A percentile compares a stretch with the other conserved stretches of the same genome.
phyloP scores from a whole-genome alignment of 2,797 vertebrate species.

The Silurus aristotelis region DNA sequence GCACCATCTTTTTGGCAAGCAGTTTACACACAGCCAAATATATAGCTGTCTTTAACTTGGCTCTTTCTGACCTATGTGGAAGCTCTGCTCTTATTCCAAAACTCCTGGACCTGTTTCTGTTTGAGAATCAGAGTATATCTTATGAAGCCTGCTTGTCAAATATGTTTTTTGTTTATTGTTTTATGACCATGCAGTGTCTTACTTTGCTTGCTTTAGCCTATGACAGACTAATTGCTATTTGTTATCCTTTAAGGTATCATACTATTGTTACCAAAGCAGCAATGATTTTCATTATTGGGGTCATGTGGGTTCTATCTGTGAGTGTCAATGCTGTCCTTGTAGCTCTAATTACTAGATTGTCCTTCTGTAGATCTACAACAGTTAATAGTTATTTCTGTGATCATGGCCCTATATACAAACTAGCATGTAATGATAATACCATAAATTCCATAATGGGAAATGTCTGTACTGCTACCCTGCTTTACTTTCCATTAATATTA shows the following conservation, averaged over 20 bases:
- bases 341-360: constrained; percentile 56
- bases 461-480: constrained; percentile 9
- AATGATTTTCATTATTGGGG: constrained; percentile 25
- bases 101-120: constrained; percentile 42
- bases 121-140: constrained; percentile 35
- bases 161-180: constrained; percentile 51
- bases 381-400: constrained; percentile 65
- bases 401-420: constrained; percentile 50
- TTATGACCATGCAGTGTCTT: constrained; percentile 40
- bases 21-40: constrained; percentile 54
- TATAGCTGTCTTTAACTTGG: constrained; percentile 43
- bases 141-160: constrained; percentile 46
- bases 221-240: constrained; percentile 55
- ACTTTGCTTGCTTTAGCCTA: constrained; percentile 45
- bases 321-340: constrained; percentile 3
- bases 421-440: constrained; percentile 18
- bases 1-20: constrained; percentile 22
- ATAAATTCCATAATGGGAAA: constrained; percentile 3
- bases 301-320: constrained; percentile 23
- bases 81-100: constrained; percentile 55
- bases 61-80: constrained; percentile 40
- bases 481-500: constrained; percentile 10
- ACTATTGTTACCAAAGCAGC: constrained; percentile 32
- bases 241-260: constrained; percentile 50
- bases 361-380: constrained; percentile 63